These are phyloP conservation scores for Tyrannus savana DNA, from an alignment of 2,113 vertebrate genomes.

Conservation along the genomic window DNA sequence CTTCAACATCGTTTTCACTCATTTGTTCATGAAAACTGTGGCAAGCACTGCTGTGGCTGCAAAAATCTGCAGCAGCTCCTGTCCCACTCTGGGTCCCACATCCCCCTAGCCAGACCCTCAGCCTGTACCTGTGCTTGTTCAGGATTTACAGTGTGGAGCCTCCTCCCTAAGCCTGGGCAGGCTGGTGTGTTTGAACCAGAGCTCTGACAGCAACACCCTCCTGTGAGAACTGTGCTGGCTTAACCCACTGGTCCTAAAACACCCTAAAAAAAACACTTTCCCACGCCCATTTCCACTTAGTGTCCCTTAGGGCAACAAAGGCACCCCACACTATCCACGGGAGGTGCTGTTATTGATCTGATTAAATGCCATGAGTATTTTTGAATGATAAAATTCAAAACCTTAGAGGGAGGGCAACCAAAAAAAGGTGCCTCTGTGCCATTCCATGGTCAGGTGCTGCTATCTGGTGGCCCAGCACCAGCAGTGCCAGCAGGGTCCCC, in stretches of 20 bases:
- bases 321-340: rapidly evolving
- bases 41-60: not conserved
- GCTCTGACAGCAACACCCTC: not conserved
- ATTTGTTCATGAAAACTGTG: rapidly evolving
- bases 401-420: rapidly evolving
- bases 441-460: not conserved
- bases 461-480: not conserved
- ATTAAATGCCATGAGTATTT: rapidly evolving
- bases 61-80: not conserved
- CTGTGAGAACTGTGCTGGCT: not conserved
- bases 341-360: rapidly evolving
- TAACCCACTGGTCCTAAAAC: not conserved
- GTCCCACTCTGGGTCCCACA: not conserved
- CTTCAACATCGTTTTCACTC: not conserved
- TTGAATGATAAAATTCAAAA: rapidly evolving
- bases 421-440: rapidly evolving
- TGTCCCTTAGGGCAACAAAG: rapidly evolving
- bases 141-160: not conserved
- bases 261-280: rapidly evolving
- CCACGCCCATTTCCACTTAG: rapidly evolving
- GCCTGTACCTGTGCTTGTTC: not conserved
- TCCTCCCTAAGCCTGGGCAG: not conserved
- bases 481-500: not conserved
- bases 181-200: not conserved
- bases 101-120: not conserved